Base-by-base conservation (phyloP, 2,797 vertebrate genomes). In the Mus spretus region DNA sequence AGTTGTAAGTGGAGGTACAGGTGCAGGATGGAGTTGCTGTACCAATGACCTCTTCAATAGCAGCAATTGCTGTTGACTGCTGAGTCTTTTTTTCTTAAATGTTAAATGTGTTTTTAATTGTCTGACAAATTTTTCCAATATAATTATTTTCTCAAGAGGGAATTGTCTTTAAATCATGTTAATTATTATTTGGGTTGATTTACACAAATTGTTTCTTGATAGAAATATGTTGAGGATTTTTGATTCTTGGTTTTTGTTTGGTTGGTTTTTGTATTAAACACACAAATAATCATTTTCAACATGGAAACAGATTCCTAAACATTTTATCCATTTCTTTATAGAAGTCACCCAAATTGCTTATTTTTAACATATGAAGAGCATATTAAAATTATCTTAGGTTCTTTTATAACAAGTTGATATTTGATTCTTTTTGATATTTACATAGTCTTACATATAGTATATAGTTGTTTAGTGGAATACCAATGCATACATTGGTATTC, bases 361-460 rank as follows among this genome's bases (percentile, higher is more conserved):
- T 31, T 77, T 92, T 84, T 59, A 83, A 13, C 2, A 79, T 22
- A 63, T n/a, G 2, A 88, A 63, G 2, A 85, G 34, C 34, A 93
- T 50, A 93, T 31, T 72, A 74, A 94, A 89, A 15, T 91, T 93
- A 75, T 13, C 44, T 65, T 81, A 72, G 31, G 12, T 26, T 90
- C 40, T 11, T 95, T 90, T 79, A 79, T 31, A 37, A 44, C 50
- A 91, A 2, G 3, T 12, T 26, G n/a, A 79, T 78, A 65, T 47
- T 47, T 55, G 1, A 31, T 89, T 84, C 9, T 91, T 11, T 78
- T 14, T 61, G 26, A 13, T 77, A 1, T 47, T 79, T 82, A 93
- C 1, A 90, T 12, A 34, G 13, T 47, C 1, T 5, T 74, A 74
- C 3, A 14, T 72, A 40, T 0, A 87, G 40, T 44, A 79, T 59